These are phyloP conservation scores for Chironex yamaguchii DNA, from an alignment of 30 jellyfish, hydroid and myxozoan genomes.

Conservation along the genomic window DNA sequence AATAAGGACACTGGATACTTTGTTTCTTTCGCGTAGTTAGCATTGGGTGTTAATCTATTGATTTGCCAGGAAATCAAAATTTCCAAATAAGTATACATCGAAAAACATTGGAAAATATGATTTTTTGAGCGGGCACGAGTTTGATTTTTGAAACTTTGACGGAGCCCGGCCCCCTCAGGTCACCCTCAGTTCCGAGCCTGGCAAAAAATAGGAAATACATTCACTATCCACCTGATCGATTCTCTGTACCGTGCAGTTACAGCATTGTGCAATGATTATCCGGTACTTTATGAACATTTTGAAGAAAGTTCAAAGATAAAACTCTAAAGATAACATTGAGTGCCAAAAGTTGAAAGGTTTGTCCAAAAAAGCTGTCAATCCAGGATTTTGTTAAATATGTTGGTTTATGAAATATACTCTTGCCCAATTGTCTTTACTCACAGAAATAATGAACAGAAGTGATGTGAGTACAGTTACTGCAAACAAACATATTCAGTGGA, in stretches of 20 bases:
- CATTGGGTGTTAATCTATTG: too few species aligned
- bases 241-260: constrained; percentile 10
- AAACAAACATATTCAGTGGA: constrained; percentile 20
- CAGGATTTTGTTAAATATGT: constrained; percentile 23
- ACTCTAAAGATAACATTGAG: background rate
- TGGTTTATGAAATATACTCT: constrained; percentile 30
- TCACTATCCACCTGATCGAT: constrained; percentile 29
- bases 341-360: constrained; percentile 10
- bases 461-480: constrained; percentile 11
- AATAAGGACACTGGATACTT: too few species aligned
- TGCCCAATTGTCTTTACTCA: constrained; percentile 31
- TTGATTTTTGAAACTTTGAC: too few species aligned
- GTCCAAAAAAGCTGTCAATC: background rate
- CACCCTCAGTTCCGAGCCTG: too few species aligned
- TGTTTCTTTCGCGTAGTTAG: too few species aligned
- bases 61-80: too few species aligned
- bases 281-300: constrained; percentile 24
- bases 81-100: too few species aligned
- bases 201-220: constrained; percentile 30
- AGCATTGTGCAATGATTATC: constrained; percentile 23
- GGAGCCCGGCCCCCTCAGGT: too few species aligned
- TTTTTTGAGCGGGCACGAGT: too few species aligned
- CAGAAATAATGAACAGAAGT: constrained; percentile 18
- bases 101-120: too few species aligned
- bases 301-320: background rate